Conservation (phyloP, 2,888 invertebrate genomes). For the Sphaerophoria rueppellii region DNA sequence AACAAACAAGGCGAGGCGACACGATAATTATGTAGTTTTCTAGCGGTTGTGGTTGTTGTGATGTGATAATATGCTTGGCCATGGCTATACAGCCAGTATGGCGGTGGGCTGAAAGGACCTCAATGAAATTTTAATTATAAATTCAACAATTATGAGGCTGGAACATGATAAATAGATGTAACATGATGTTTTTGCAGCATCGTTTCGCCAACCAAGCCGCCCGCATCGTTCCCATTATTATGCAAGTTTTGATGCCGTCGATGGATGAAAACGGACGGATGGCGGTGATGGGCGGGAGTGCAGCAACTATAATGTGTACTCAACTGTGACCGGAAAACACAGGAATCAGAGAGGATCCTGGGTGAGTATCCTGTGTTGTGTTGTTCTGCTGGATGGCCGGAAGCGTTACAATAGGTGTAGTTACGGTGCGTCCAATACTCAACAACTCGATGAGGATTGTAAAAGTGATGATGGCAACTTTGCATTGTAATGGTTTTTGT, state of each 20-base stretch:
- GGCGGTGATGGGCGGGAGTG: too few relatives aligned
- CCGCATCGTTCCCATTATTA: too few relatives aligned
- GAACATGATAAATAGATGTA: slow-evolving; percentile 73
- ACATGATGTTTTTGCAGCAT: slow-evolving; percentile 72
- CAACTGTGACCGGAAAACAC: slow-evolving; percentile 69
- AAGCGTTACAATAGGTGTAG: slow-evolving; percentile 71
- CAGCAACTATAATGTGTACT: slow-evolving; percentile 39
- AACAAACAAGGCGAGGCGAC: slow-evolving; percentile 50
- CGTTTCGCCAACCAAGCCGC: slow-evolving; percentile 56
- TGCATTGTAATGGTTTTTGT: slow-evolving; percentile 68
- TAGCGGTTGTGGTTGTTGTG: slow-evolving; percentile 22
- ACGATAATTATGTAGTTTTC: slow-evolving; percentile 65
- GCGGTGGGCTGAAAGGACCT: slow-evolving; percentile 42
- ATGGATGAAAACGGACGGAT: too few relatives aligned
- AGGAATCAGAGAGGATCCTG: slow-evolving; percentile 61
- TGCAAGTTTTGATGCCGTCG: too few relatives aligned
- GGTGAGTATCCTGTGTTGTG: slow-evolving; percentile 55
- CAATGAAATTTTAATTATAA: slow-evolving; percentile 73
- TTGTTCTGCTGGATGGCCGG: slow-evolving; percentile 58
- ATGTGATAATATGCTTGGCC: slow-evolving; percentile 1
- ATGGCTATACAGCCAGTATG: background rate
- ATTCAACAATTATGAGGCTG: slow-evolving; percentile 72
- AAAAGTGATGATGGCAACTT: slow-evolving; percentile 49
- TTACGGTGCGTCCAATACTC: slow-evolving; percentile 47
- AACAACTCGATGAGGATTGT: slow-evolving; percentile 5